phyloP scores from a whole-genome alignment of 2,888 invertebrate species.

The Notodonta ziczac region DNA sequence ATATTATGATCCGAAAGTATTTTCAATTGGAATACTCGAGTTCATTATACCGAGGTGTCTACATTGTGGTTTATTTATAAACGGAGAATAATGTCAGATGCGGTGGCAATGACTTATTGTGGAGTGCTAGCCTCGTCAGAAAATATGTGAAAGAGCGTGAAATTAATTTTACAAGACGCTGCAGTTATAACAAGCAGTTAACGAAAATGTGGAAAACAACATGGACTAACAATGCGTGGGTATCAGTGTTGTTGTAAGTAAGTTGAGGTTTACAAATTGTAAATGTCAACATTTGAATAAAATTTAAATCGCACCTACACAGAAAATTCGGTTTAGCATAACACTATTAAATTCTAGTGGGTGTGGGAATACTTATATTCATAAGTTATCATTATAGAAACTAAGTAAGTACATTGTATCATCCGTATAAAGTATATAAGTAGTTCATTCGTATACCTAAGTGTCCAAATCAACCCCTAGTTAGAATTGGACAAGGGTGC shows the following conservation, averaged over 20 bases:
- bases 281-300: too few species aligned
- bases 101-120: slow-evolving; percentile 8
- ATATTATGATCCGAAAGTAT: slow-evolving; percentile 15
- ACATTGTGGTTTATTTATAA: slow-evolving; percentile 12
- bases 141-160: slow-evolving; percentile 1
- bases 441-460: not conserved
- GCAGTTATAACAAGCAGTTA: not conserved
- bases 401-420: too few species aligned
- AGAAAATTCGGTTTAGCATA: too few species aligned
- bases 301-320: too few species aligned
- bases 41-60: slow-evolving; percentile 15
- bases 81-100: slow-evolving; percentile 11
- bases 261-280: too few species aligned
- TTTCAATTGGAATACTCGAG: slow-evolving; percentile 8
- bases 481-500: slow-evolving; percentile 43
- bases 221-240: too few species aligned
- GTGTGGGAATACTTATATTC: too few species aligned
- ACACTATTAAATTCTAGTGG: too few species aligned
- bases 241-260: too few species aligned
- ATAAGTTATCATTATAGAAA: too few species aligned
- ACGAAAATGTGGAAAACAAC: not conserved
- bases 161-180: not conserved
- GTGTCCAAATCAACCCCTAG: slow-evolving; percentile 21
- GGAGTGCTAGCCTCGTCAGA: slow-evolving; percentile 5
- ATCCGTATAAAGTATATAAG: not conserved